Base-by-base conservation (phyloP, 2,888 invertebrate genomes). In the Litoditis marina region DNA sequence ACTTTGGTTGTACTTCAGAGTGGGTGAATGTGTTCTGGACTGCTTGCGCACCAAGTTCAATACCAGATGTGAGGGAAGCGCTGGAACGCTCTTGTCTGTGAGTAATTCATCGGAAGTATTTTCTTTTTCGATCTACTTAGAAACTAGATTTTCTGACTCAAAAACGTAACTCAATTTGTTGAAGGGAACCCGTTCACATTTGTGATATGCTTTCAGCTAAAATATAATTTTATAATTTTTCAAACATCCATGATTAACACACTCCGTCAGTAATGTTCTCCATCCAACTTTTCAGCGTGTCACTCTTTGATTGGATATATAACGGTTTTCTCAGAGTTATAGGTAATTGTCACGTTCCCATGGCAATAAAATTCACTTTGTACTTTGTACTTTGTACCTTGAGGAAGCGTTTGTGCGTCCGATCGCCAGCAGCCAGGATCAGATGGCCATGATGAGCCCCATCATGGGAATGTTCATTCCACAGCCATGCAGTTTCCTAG, bases 1-100 rank as follows among this genome's bases (percentile, higher is more conserved):
- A n/a, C n/a, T n/a, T n/a, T n/a, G n/a, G n/a, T n/a, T 25, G 28
- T 39, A 8, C 28, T 60, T 36, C 39, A 74, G 78, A 49, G 57
- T 76, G 19, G 69, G 69, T 11, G 69, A 72, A 27, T 78, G 78
- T 47, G 64, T 77, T 49, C 61, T 78, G 6, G 67, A 65, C 30
- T 78, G 78, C 61, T 65, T 69, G 36, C 64, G 70, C 0, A 61
- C 71, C 22, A 75, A 74, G 60, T 67, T 78, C 66, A 73, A 78
- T 55, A 63, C 69, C 19, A 59, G 70, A n/a, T 78, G 78, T 46
- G 72, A 77, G 32, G 77, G 76, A 27, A 64, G 66, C 1, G 78
- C 71, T n/a, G 78, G 78, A 19, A 68, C 75, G 28, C 58, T 78
- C 2, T 56, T 75, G 22, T 63, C 69, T 1, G 68, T 68, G 16